Evolutionary conservation across 2,888 invertebrate genomes (phyloP).

Genomic region (Mesorhabditis spiculigera): DNA sequence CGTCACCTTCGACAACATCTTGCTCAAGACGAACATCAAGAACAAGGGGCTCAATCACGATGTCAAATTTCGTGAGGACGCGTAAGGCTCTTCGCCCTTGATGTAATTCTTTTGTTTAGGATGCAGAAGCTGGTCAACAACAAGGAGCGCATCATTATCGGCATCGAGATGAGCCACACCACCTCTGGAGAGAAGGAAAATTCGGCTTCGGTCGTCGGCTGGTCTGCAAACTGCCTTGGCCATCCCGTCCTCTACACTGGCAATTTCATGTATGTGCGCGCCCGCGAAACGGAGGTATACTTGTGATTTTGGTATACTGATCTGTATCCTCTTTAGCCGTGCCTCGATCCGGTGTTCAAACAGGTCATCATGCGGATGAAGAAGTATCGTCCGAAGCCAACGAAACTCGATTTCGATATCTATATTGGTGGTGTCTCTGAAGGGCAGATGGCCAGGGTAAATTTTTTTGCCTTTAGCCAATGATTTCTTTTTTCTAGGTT

Average conservation of each 20-base stretch:
- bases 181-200: neutral
- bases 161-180: conserved; percentile 4
- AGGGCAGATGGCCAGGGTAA: neutral
- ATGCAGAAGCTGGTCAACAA: neutral
- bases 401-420: conserved; percentile 1
- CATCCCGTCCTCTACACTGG: conserved; percentile 5
- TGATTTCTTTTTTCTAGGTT: neutral
- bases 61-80: neutral
- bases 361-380: neutral
- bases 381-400: neutral
- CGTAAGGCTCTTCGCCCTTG: neutral
- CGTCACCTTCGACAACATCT: conserved; percentile 1
- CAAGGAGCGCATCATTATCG: neutral
- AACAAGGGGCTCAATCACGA: conserved; percentile 1
- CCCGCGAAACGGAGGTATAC: neutral
- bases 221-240: neutral
- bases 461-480: neutral
- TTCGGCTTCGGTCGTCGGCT: neutral
- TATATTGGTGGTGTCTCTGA: neutral
- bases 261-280: neutral
- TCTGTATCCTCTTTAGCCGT: neutral
- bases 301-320: neutral
- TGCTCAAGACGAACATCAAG: neutral
- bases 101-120: conserved; percentile 2
- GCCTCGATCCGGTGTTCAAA: neutral